Base-by-base conservation (phyloP, 2,113 vertebrate genomes). In the Rostratula benghalensis region DNA sequence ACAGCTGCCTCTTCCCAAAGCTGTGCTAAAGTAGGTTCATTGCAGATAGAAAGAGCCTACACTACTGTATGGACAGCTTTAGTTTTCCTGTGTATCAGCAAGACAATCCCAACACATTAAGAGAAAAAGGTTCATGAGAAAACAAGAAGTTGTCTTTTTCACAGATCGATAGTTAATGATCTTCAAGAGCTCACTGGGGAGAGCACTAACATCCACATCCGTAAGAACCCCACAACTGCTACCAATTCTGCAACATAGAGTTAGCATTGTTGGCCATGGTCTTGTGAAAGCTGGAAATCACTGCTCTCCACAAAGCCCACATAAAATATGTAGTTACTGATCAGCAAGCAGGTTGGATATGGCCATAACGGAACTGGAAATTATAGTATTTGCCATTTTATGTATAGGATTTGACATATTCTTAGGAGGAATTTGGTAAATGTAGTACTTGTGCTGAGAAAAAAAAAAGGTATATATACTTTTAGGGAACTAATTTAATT, bases 171-270 rank as follows among this genome's bases (percentile, higher is more conserved):
- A 33, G 27, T 43, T 33, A 53, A 33, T 45, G 18, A 41, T 54
- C 24, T 73, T 76, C 14, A 45, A 11, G 7, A 83, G 22, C 25
- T 61, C 7, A 4, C 41, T 74, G 16, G 45, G 27, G 30, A 75
- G 39, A 68, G 28, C 51, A 18, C 53, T 43, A 18, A 37, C 23
- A 48, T 35, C 46, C 15, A 24, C 22, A 43, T 13, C 20, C 59
- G 16, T 67, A 48, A 65, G 59, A 83, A 54, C 25, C 37, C 60
- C 60, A 13, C 25, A 64, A 64, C 35, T 73, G 46, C 30, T 67
- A 24, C 1, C 1, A 24, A 3, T 5, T 33, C 39, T 74, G 48
- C 46, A 60, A 33, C 6, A 6, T 45, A 7, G 1, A 48, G 37
- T 35, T 78, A 46, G 18, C 10, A 7, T 23, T 51, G 39, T 25